A percentile compares a stretch with the other conserved stretches of the same genome.
Conservation (phyloP, 1,140 invertebrate genomes). For the Drosophila pruinosa region DNA sequence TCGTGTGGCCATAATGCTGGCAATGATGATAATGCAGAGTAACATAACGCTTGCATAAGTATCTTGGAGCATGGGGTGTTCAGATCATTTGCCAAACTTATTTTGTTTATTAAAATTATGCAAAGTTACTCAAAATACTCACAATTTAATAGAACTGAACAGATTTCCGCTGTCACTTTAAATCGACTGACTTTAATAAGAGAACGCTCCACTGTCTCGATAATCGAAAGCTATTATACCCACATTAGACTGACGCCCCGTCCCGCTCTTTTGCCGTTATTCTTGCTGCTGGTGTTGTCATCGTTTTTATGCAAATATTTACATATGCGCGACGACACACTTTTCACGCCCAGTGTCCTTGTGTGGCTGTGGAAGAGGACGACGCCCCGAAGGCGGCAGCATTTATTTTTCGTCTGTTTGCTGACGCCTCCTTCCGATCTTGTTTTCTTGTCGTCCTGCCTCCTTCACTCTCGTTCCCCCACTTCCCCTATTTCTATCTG, state of each 20-base stretch:
- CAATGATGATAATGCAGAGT: too few relatives aligned
- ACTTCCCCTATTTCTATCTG: not conserved
- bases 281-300: slow-evolving; percentile 35
- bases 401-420: slow-evolving; percentile 76
- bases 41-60: too few relatives aligned
- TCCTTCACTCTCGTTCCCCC: not conserved
- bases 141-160: not conserved
- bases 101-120: too few relatives aligned
- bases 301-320: slow-evolving; percentile 73
- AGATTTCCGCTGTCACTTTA: not conserved
- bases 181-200: not conserved
- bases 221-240: slow-evolving; percentile 79
- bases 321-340: slow-evolving; percentile 73
- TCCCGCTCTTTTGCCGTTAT: slow-evolving; percentile 1
- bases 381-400: slow-evolving; percentile 18
- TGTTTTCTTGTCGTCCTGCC: not conserved
- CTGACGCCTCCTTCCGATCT: slow-evolving; percentile 25
- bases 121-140: too few relatives aligned
- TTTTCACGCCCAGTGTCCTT: slow-evolving; percentile 62
- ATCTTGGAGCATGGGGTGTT: too few relatives aligned
- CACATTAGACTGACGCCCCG: slow-evolving; percentile 65
- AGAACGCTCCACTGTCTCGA: slow-evolving; percentile 27
- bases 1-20: too few relatives aligned
- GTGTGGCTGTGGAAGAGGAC: not conserved
- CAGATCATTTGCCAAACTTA: too few relatives aligned